phyloP scores from a whole-genome alignment of 2,888 invertebrate genomes.

The Pachycephus smyrnensis region DNA sequence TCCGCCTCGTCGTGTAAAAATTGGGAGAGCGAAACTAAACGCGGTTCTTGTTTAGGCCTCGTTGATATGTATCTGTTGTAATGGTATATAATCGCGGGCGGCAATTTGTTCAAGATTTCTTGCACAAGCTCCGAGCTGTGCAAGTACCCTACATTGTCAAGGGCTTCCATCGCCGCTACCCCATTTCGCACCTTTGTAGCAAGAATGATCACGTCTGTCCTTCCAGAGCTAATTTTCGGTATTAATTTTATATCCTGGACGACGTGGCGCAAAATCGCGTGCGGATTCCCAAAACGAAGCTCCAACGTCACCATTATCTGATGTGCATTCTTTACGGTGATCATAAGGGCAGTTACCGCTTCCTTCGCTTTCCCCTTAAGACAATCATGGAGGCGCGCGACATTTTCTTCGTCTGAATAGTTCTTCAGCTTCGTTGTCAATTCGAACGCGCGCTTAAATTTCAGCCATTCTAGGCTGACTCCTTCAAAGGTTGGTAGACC shows the following conservation, averaged over 20 bases:
- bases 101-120: conserved; percentile 9
- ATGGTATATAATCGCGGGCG: conserved; percentile 5
- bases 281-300: conserved; percentile 19
- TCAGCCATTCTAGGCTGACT: not conserved
- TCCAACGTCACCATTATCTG: conserved; percentile 14
- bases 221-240: not conserved
- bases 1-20: too few relatives aligned
- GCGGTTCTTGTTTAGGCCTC: not conserved
- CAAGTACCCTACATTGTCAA: too few relatives aligned
- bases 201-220: too few relatives aligned
- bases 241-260: conserved; percentile 13
- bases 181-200: too few relatives aligned
- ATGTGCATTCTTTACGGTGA: not conserved
- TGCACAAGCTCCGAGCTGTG: too few relatives aligned
- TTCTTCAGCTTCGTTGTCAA: not conserved
- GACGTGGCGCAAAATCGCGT: conserved; percentile 8
- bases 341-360: conserved; percentile 9
- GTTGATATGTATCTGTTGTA: conserved; percentile 6
- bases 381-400: not conserved
- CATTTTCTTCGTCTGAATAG: not conserved
- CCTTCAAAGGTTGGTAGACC: not conserved
- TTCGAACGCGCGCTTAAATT: not conserved
- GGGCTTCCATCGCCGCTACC: too few relatives aligned
- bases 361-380: conserved; percentile 10
- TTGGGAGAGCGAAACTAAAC: not conserved